These are phyloP conservation scores for Boulengeromyrus knoepffleri DNA, from an alignment of 2,113 vertebrate species.

Conservation along the genomic window DNA sequence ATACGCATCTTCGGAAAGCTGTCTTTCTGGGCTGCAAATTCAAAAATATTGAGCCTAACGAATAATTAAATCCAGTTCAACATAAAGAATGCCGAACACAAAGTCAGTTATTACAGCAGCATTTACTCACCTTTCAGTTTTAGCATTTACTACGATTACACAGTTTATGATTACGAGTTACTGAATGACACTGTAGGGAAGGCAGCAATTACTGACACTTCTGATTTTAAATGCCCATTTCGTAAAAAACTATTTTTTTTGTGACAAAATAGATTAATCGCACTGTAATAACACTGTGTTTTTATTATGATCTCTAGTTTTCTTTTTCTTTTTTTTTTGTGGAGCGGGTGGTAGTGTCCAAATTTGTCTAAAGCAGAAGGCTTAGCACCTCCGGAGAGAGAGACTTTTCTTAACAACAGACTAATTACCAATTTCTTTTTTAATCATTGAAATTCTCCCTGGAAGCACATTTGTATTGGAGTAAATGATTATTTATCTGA, in stretches of 20 bases:
- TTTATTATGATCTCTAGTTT: background rate
- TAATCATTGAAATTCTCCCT: constrained; percentile 55
- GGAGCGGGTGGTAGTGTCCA: background rate
- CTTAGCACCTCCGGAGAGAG: constrained; percentile 27
- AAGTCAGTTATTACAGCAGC: too few species aligned
- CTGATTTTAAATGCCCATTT: background rate
- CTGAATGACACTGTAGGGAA: background rate
- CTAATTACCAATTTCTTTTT: constrained; percentile 45
- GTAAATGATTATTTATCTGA: constrained; percentile 62
- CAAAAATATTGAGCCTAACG: background rate
- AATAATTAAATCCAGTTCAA: background rate
- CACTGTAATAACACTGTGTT: background rate
- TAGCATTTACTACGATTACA: background rate
- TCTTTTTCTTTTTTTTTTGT: background rate
- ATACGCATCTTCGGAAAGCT: background rate
- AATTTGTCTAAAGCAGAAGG: background rate
- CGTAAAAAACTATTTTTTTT: background rate
- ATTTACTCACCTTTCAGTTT: too few species aligned
- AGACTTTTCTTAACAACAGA: constrained; percentile 25
- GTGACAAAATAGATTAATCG: background rate
- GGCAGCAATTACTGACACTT: background rate
- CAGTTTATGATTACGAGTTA: background rate
- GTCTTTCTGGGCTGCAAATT: background rate
- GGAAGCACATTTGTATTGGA: constrained; percentile 49
- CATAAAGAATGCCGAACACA: background rate